These are phyloP conservation scores for Phortica variegata DNA, from an alignment of 1,140 invertebrate genomes.

Conservation along the genomic window DNA sequence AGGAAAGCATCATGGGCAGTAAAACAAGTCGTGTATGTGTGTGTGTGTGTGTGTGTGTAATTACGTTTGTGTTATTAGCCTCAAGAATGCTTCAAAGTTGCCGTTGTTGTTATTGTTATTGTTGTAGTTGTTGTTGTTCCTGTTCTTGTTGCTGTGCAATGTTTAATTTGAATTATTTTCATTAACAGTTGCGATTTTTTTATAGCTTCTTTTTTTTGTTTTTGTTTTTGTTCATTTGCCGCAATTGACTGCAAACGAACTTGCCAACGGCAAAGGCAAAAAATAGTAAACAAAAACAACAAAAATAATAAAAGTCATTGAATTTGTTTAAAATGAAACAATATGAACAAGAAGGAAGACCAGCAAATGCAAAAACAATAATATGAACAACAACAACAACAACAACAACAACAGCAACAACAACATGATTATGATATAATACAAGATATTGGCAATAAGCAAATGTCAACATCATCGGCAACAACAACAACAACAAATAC, in stretches of 20 bases:
- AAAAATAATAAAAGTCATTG: not conserved
- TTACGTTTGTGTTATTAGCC: conserved; percentile 54
- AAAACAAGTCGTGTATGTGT: too few relatives aligned
- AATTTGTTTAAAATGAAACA: conserved; percentile 31
- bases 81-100: conserved; percentile 39
- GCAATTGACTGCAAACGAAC: conserved; percentile 15
- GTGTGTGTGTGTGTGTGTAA: conserved; percentile 26
- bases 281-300: not conserved
- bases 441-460: too few relatives aligned
- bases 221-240: too few relatives aligned
- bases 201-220: too few relatives aligned
- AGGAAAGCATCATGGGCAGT: conserved; percentile 35
- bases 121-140: conserved; percentile 3
- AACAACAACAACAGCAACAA: too few relatives aligned
- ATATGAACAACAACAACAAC: too few relatives aligned
- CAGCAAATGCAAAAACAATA: too few relatives aligned
- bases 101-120: conserved; percentile 7
- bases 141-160: conserved; percentile 21
- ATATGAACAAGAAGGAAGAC: too few relatives aligned
- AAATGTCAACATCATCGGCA: too few relatives aligned
- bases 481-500: too few relatives aligned
- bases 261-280: conserved; percentile 29
- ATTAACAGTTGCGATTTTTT: conserved; percentile 53
- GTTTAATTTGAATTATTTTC: conserved; percentile 55
- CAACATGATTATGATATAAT: too few relatives aligned